Conservation (phyloP, 2,888 invertebrate genomes). For the Ecdyonurus torrentis region DNA sequence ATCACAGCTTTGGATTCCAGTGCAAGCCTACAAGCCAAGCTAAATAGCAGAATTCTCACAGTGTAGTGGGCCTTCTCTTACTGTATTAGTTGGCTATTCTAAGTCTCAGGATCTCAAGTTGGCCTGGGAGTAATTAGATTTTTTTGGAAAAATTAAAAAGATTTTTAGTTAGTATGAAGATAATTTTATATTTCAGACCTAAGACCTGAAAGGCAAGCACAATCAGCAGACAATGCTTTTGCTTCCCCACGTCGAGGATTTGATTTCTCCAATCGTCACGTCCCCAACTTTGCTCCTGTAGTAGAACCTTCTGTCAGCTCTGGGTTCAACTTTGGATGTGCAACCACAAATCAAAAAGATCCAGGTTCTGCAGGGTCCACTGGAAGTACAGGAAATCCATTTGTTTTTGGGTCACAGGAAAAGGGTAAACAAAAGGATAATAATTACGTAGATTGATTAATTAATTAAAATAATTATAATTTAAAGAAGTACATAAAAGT, state of each 20-base stretch:
- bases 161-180: too few species aligned
- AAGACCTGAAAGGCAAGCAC: neutral
- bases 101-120: too few species aligned
- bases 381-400: conserved; percentile 23
- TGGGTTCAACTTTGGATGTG: conserved; percentile 13
- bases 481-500: too few species aligned
- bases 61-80: too few species aligned
- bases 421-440: neutral
- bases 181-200: too few species aligned
- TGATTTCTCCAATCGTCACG: conserved; percentile 31
- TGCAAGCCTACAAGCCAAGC: too few species aligned
- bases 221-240: neutral
- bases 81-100: too few species aligned
- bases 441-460: neutral
- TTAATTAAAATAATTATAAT: neutral
- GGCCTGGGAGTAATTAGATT: too few species aligned
- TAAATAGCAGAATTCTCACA: too few species aligned
- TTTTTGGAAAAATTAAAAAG: too few species aligned
- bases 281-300: neutral
- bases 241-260: conserved; percentile 32
- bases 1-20: too few species aligned
- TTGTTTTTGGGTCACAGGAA: conserved; percentile 26
- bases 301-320: neutral
- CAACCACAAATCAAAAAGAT: neutral
- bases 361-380: conserved; percentile 7